Conservation (phyloP, 2,797 vertebrate species). For the Ispidina picta region DNA sequence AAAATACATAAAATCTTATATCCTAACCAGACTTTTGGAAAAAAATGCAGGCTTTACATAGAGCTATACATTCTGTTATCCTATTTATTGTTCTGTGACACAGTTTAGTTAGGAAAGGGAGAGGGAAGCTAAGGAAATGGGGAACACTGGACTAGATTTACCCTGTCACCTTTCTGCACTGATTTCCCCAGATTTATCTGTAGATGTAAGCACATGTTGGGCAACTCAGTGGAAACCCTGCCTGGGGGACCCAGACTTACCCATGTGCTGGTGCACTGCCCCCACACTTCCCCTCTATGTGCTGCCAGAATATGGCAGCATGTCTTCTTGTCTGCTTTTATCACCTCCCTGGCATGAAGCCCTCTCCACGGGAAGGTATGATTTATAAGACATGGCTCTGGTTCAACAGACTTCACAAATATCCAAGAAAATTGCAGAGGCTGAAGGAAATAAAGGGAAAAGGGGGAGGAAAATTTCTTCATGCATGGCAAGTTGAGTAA, state of each 20-base stretch:
- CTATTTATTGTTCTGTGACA: background rate
- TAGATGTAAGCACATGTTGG: background rate
- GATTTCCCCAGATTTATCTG: background rate
- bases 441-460: background rate
- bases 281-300: accelerated
- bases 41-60: background rate
- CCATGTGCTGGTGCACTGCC: background rate
- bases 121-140: background rate
- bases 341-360: background rate
- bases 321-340: background rate
- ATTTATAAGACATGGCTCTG: background rate
- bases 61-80: background rate
- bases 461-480: background rate
- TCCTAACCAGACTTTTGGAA: background rate
- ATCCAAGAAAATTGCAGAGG: background rate
- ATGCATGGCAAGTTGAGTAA: background rate
- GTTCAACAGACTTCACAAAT: background rate
- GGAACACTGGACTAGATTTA: background rate
- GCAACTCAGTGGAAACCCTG: background rate
- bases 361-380: background rate
- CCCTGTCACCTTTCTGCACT: background rate
- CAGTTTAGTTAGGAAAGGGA: background rate
- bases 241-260: background rate
- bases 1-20: background rate
- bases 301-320: background rate